Evolutionary conservation across 2,888 invertebrate species (phyloP).

Genomic region (Drosophila kambysellisi): DNA sequence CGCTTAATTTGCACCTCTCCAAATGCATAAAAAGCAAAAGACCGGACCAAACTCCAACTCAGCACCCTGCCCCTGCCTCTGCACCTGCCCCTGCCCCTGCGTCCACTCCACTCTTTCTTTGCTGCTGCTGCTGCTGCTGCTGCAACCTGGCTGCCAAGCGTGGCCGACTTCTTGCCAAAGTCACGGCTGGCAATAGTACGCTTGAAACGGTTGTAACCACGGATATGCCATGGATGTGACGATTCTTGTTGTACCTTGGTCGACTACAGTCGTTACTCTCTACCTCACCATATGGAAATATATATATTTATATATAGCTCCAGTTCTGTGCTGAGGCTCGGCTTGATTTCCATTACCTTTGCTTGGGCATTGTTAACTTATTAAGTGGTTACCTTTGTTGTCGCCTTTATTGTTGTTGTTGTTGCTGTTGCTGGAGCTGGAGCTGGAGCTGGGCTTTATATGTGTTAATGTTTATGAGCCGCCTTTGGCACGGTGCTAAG

Average conservation of each 20-base stretch:
- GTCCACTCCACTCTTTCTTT: neutral
- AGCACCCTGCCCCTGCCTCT: neutral
- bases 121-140: neutral
- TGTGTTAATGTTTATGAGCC: slow-evolving; percentile 38
- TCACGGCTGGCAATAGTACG: slow-evolving; percentile 72
- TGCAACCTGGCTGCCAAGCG: slow-evolving; percentile 53
- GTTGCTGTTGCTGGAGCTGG: neutral
- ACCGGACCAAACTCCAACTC: slow-evolving; percentile 24
- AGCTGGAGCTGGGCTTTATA: slow-evolving; percentile 10
- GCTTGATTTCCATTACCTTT: slow-evolving; percentile 67
- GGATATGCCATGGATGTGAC: slow-evolving; percentile 45
- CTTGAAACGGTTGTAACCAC: slow-evolving; percentile 55
- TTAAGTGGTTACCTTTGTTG: slow-evolving; percentile 77
- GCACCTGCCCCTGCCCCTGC: neutral
- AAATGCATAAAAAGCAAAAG: slow-evolving; percentile 73
- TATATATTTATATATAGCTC: neutral
- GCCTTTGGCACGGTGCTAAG: slow-evolving; percentile 26
- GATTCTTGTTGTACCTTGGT: slow-evolving; percentile 7
- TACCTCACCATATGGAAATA: neutral
- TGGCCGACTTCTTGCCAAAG: slow-evolving; percentile 69
- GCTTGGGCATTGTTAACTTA: slow-evolving; percentile 74
- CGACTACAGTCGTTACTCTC: slow-evolving; percentile 1
- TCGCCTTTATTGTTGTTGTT: slow-evolving; percentile 50
- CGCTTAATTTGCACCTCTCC: slow-evolving; percentile 82
- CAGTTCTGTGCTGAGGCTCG: neutral